A percentile compares a stretch with the other conserved stretches of the same genome.
phyloP scores from a whole-genome alignment of 2,113 vertebrate genomes.

The Spermophilus dauricus region DNA sequence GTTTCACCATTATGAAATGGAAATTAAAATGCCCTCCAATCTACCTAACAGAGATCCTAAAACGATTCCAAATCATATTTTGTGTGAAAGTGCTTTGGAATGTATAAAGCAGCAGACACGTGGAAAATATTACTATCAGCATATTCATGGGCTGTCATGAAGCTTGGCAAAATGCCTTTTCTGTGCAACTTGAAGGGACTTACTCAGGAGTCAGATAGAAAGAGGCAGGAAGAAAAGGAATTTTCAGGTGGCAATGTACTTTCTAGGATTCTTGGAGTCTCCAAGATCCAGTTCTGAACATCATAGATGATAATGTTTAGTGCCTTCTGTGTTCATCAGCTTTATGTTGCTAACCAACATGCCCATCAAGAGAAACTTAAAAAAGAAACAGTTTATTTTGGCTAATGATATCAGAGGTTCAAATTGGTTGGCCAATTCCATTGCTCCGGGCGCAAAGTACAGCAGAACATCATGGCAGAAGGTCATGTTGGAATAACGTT shows the following conservation, averaged over 20 bases:
- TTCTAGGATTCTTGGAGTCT: neutral
- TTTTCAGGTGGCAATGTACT: neutral
- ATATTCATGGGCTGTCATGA: neutral
- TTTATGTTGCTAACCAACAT: too few species aligned
- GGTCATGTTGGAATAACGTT: too few species aligned
- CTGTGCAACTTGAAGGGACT: neutral
- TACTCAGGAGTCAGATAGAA: neutral
- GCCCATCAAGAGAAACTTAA: too few species aligned
- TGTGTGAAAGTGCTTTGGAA: conserved; percentile 1
- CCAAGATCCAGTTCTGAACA: conserved; percentile 41
- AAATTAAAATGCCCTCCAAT: neutral
- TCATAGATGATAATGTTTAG: neutral
- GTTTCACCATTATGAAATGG: conserved; percentile 22
- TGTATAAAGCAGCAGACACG: neutral
- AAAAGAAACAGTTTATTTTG: too few species aligned
- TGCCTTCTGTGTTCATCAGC: too few species aligned
- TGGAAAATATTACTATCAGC: neutral
- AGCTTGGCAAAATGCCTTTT: neutral
- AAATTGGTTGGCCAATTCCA: too few species aligned
- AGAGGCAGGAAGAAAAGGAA: neutral
- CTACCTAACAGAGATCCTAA: neutral
- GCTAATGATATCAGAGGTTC: too few species aligned
- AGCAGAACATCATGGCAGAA: too few species aligned
- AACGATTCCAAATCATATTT: neutral
- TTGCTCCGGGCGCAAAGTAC: too few species aligned